Percentiles rank a stretch among this genome's conserved stretches.
Conservation (phyloP, 2,888 invertebrate genomes). For the Cerastoderma edule region DNA sequence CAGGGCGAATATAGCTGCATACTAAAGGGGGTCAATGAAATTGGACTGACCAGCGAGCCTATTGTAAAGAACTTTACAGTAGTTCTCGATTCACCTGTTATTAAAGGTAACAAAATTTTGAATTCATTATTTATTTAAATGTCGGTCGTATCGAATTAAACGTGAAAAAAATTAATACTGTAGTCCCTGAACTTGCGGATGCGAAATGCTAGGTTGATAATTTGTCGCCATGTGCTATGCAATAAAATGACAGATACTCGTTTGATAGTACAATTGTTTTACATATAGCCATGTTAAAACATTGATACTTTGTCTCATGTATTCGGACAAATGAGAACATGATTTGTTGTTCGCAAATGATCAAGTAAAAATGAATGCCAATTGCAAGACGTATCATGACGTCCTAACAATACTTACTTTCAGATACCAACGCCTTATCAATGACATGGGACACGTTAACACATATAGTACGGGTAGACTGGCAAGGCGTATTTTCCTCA, state of each 20-base stretch:
- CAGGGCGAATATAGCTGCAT: conserved; percentile 1
- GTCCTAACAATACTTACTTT: too few species aligned
- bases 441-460: background rate
- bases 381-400: too few species aligned
- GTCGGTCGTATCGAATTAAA: background rate
- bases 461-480: conserved; percentile 23
- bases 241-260: too few species aligned
- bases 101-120: background rate
- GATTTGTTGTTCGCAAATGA: too few species aligned
- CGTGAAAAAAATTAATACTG: background rate
- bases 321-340: too few species aligned
- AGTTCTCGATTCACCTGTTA: background rate
- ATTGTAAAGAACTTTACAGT: conserved; percentile 20
- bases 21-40: conserved; percentile 7
- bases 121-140: background rate
- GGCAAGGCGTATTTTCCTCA: conserved; percentile 31
- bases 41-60: conserved; percentile 6
- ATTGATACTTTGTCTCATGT: too few species aligned
- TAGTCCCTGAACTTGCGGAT: background rate
- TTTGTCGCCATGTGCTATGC: too few species aligned
- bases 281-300: too few species aligned
- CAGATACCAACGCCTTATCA: background rate
- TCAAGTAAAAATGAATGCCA: too few species aligned
- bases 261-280: too few species aligned
- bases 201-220: background rate